Conservation (phyloP, 1,140 invertebrate genomes). For the Lucilia sericata region DNA sequence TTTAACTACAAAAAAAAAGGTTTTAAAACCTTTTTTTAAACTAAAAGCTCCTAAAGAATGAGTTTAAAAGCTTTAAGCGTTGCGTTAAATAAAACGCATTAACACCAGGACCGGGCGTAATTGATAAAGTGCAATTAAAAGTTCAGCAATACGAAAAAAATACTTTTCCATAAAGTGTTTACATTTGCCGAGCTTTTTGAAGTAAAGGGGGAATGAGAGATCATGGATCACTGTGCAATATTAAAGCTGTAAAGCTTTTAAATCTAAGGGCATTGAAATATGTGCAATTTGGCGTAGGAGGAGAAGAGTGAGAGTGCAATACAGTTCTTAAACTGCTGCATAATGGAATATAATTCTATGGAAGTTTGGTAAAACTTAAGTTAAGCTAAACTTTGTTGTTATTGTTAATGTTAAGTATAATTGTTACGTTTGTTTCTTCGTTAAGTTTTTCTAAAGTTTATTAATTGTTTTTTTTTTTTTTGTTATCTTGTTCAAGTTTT, state of each 20-base stretch:
- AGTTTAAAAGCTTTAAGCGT: constrained; percentile 28
- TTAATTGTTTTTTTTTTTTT: neutral
- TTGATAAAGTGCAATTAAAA: constrained; percentile 22
- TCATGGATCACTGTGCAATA: constrained; percentile 13
- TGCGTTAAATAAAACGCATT: too few relatives aligned
- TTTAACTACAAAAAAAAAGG: neutral
- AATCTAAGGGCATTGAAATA: neutral
- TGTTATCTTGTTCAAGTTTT: neutral
- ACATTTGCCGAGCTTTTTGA: neutral
- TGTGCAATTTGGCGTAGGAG: neutral
- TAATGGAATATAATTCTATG: too few relatives aligned
- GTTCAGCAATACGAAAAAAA: neutral
- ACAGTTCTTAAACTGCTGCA: neutral
- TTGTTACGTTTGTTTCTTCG: neutral
- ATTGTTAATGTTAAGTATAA: neutral
- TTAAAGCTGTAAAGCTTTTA: neutral
- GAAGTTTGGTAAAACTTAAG: neutral
- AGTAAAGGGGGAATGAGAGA: neutral
- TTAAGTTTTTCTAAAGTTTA: constrained; percentile 6
- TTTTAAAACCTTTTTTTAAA: neutral
- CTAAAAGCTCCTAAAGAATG: constrained; percentile 30
- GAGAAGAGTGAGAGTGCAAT: neutral
- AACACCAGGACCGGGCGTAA: constrained; percentile 40
- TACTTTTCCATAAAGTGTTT: neutral
- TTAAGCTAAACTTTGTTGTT: constrained; percentile 31